A percentile compares a stretch with the other conserved stretches of the same genome.
Evolutionary conservation across 2,797 vertebrate species (phyloP).

Genomic region (Notamacropus eugenii): DNA sequence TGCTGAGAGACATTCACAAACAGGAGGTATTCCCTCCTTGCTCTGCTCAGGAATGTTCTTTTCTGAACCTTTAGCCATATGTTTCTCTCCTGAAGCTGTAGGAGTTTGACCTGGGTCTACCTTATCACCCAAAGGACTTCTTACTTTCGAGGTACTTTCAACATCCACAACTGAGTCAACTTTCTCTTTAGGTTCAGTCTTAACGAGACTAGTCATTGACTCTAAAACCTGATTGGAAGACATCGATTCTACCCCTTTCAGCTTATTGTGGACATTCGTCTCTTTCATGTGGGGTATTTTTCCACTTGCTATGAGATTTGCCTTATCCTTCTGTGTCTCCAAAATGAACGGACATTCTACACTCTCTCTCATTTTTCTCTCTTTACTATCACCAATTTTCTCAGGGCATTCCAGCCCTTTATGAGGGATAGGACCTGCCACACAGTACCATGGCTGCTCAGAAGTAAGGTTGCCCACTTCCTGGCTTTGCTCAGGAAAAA

Average conservation of each 20-base stretch:
- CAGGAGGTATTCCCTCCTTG: constrained; percentile 50
- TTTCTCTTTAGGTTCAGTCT: background rate
- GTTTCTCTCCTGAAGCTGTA: background rate
- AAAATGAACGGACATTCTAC: background rate
- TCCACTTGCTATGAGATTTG: accelerated
- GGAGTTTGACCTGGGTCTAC: background rate
- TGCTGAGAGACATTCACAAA: constrained; percentile 38
- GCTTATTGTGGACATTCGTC: accelerated
- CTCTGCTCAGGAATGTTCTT: background rate
- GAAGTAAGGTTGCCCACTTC: constrained; percentile 2
- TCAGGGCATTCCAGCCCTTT: constrained; percentile 32
- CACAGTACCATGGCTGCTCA: constrained; percentile 25
- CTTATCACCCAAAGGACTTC: constrained; percentile 6
- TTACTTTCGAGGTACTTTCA: background rate
- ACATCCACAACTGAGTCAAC: accelerated
- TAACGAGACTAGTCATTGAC: accelerated
- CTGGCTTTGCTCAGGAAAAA: background rate
- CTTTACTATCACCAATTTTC: constrained; percentile 24
- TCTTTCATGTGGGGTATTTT: background rate
- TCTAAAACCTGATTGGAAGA: background rate
- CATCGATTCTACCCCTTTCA: accelerated
- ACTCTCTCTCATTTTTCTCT: background rate
- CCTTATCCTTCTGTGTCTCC: background rate
- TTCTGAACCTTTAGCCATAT: accelerated
- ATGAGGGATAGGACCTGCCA: constrained; percentile 13